Evolutionary conservation across 2,888 invertebrate species (phyloP), one percentile per base, ranked within the genome.

Genomic region (Melangyna quadrimaculata): DNA sequence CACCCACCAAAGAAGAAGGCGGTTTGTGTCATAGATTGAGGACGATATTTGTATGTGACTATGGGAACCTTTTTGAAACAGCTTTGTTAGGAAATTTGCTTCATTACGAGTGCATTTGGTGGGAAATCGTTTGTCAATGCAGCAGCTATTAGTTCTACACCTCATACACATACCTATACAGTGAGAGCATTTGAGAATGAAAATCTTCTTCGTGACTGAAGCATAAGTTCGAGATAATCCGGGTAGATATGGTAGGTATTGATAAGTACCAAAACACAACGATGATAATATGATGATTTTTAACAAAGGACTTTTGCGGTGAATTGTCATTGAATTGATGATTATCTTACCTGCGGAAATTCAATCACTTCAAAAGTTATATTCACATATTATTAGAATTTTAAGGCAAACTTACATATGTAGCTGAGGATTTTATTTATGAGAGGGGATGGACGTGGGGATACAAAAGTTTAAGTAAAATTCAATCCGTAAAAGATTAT

Each of bases 81-180:
- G 35, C 63, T 74, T 73, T 69, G 53, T 61, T 75, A 35, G 53
- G 53, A 55, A 75, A 45, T 70, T 70, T 24, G 63, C 75, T 53
- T 70, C 75, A 80, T 74, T 69, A 80, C 53, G 71, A 43, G 70
- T 53, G 29, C 59, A 40, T 35, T 1, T 12, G 48, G 40, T 22
- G 70, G 59, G 40, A 40, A 37, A 22, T 40, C 53, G 74, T 43
- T 37, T 67, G 79, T 71, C 72, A 72, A 69, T 61, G 53, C 29
- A 59, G 53, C 19, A 67, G 14, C 43, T 40, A 10, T 37, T 1
- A 17, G 17, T 27, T n/a, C 43, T 35, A 7, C 17, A 27, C 24
- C n/a, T 45, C 3, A 22, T 14, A 37, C 10, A 43, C 17, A 29
- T 5, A 5, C 3, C 22, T 0, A n/a, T 35, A 45, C 24, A 10